phyloP scores from a whole-genome alignment of 1,140 invertebrate species.

The Aphis gossypii region DNA sequence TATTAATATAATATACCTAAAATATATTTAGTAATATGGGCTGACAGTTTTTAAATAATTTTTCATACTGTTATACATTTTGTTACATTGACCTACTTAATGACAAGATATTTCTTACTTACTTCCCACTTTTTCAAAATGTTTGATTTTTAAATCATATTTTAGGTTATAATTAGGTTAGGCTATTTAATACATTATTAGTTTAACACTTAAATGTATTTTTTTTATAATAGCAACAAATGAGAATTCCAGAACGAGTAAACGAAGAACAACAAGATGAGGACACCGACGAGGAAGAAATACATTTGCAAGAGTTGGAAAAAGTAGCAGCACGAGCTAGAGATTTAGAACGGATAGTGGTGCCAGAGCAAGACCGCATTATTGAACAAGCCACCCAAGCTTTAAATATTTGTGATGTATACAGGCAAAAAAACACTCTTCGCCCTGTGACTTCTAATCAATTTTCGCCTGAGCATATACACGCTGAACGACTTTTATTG shows the following conservation, averaged over 20 bases:
- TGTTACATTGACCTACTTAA: no score
- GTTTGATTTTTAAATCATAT: no score
- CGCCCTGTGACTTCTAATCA: neutral
- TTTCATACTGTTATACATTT: no score
- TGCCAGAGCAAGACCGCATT: conserved; percentile 29
- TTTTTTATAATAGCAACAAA: neutral
- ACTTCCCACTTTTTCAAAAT: no score
- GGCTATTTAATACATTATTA: no score
- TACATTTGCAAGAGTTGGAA: neutral
- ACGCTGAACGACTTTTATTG: conserved; percentile 17
- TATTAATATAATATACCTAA: no score
- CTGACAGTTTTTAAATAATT: no score
- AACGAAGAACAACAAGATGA: neutral
- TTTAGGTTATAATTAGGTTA: no score
- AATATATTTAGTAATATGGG: no score
- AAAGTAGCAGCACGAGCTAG: conserved; percentile 9
- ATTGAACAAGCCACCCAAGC: conserved; percentile 47
- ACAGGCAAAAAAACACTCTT: neutral
- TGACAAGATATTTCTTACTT: no score
- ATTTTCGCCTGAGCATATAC: conserved; percentile 4
- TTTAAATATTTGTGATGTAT: conserved; percentile 2
- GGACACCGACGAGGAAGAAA: neutral
- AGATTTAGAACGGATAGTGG: neutral
- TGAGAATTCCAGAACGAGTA: neutral
- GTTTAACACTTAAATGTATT: neutral